A percentile compares a stretch with the other conserved stretches of the same genome.
Conservation (phyloP, 1,140 invertebrate genomes). For the Harlomillsia oculata region DNA sequence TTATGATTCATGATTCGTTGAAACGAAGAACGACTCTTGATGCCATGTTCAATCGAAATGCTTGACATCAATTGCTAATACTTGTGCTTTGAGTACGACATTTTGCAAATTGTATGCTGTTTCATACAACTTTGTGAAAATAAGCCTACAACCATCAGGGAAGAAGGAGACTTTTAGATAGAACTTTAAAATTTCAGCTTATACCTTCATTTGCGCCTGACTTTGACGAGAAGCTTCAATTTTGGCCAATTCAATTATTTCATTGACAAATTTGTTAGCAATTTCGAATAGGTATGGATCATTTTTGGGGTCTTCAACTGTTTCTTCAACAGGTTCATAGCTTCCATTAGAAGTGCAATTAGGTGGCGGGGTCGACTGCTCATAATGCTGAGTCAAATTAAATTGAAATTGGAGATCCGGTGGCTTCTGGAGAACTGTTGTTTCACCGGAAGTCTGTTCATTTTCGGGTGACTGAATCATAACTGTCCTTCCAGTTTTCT, state of each 20-base stretch:
- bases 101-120: no score
- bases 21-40: no score
- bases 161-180: background rate
- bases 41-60: no score
- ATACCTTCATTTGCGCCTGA: background rate
- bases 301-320: background rate
- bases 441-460: background rate
- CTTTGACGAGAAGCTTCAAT: constrained; percentile 34
- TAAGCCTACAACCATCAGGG: no score
- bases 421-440: constrained; percentile 1
- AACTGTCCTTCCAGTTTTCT: constrained; percentile 25
- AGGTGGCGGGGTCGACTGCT: constrained; percentile 29
- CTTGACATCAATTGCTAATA: no score
- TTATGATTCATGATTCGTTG: no score
- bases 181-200: background rate
- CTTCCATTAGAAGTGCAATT: constrained; percentile 34
- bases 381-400: constrained; percentile 31
- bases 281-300: constrained; percentile 38
- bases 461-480: constrained; percentile 25
- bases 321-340: constrained; percentile 7
- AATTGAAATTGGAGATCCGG: constrained; percentile 29
- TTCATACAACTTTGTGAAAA: no score
- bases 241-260: constrained; percentile 38
- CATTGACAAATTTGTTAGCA: constrained; percentile 38
- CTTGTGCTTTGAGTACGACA: no score